Base-by-base conservation (phyloP, 2,888 invertebrate species). In the Caradrina kadenii region DNA sequence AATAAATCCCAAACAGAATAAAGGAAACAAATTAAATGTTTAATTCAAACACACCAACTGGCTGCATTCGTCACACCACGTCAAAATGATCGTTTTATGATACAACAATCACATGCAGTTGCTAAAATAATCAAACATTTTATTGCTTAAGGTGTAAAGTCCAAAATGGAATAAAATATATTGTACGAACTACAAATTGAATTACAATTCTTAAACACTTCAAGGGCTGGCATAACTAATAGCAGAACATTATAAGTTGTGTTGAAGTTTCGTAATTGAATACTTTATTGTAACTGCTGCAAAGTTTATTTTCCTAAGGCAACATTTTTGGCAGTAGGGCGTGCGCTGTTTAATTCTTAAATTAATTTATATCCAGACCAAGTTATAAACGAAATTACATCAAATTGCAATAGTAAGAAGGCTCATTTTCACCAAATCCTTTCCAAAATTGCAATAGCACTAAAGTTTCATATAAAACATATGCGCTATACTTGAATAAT, bases 21-120 rank as follows among this genome's bases (percentile, higher is more conserved):
- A 93, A 90, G 90, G 88, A 94, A 94, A 93, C 94, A 93, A 94
- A 95, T 95, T 94, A 94, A 94, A 94, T 92, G 92, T 94, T 92
- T 93, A 92, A 94, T 95, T 93, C 93, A 93, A 91, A 90, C 81
- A 89, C 83, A 90, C 92, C 94, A 94, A 94, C 94, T 93, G 94
- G 88, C 85, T 87, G 70, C 69, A 91, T 93, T 93, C 89, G 93
- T 87, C 89, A 91, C 92, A 89, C 90, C 84, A 77, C 86, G 85
- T 86, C 88, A 84, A 88, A 76, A 81, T 65, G 69, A 69, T 76
- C 65, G 81, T 77, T 76, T 81, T 63, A 79, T 77, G 63, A n/a
- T 45, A 65, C n/a, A 73, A 59, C 58, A 63, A 59, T 56, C 0
- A 19, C 22, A 69, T 68, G 21, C 50, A 21, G n/a, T n/a, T 54